Base-by-base conservation (phyloP, 2,888 invertebrate species). In the Metacarcinus magister region DNA sequence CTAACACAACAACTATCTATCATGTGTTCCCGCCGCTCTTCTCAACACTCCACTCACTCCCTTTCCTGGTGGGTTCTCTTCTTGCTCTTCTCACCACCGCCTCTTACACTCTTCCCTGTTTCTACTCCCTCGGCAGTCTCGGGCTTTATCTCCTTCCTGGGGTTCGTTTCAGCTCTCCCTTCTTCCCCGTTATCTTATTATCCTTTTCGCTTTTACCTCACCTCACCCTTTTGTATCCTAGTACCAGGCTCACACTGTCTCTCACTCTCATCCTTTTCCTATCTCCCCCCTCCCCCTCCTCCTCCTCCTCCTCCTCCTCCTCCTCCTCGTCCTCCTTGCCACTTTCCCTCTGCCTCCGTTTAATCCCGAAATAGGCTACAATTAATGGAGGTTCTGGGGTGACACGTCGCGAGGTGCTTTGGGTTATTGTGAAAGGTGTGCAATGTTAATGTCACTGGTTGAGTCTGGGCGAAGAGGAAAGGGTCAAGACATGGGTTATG, bases 151-250 rank as follows among this genome's bases (percentile, higher is more conserved):
- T 82, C 82, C 28, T 82, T 32, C 10, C 82, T 32, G 32, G 82
- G 82, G 82, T 82, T 82, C 82, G 82, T 82, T 82, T 82, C 28
- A 82, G 10, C 82, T 82, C 82, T 82, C 32, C 82, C 82, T 82
- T 82, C 82, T 82, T 82, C 82, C 82, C 82, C 32, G 28, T 82
- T 32, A 82, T 82, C 82, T 82, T 82, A 82, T 82, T 82, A 82
- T 32, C 28, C 82, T 82, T 82, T 82, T 82, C 82, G 82, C 82
- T 82, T 82, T 82, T 82, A 82, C 82, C 32, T 82, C 32, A 82
- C 82, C 82, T 82, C 82, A 32, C 82, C 82, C 82, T 32, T 82
- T 82, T 28, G 32, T 82, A 32, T 32, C 32, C 32, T 82, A 67
- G n/a, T 23, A 67, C 23, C n/a, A 19, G 23, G 23, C 67, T 67